Percentiles rank a stretch among this genome's conserved stretches.
phyloP scores from a whole-genome alignment of 2,888 invertebrate genomes.

The Folsomia manolachei region DNA sequence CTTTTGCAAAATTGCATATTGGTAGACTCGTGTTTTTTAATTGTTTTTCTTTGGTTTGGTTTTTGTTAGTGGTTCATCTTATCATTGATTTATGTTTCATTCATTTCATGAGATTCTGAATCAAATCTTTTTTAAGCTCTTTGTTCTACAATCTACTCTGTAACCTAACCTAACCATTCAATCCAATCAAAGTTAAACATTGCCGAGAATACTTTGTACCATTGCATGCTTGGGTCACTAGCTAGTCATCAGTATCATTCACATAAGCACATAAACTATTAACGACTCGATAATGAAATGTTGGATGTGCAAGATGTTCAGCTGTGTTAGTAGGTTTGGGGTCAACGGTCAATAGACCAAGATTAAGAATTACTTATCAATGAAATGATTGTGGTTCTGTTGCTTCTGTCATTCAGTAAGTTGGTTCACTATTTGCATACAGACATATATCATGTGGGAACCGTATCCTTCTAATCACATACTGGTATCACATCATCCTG shows the following conservation, averaged over 20 bases:
- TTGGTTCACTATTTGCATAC: no score
- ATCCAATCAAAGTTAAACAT: neutral
- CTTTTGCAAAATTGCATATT: neutral
- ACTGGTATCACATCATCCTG: no score
- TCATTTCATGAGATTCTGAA: neutral
- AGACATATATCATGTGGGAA: no score
- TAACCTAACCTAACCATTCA: neutral
- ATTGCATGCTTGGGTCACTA: neutral
- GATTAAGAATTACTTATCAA: neutral
- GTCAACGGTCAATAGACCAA: constrained; percentile 20
- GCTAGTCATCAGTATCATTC: neutral
- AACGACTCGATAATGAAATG: no score
- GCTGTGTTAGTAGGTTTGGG: constrained; percentile 7
- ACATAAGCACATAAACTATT: no score
- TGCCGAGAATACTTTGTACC: neutral
- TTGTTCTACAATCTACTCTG: no score
- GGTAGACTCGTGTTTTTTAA: neutral
- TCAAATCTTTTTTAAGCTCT: neutral
- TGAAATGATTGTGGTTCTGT: neutral
- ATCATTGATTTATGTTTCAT: neutral
- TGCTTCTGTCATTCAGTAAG: no score
- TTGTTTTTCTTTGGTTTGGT: no score
- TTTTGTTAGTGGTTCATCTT: neutral
- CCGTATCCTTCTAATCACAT: no score
- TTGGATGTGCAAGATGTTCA: neutral